Base-by-base conservation (phyloP, 2,797 vertebrate species). In the Gymnopithys bicolor region DNA sequence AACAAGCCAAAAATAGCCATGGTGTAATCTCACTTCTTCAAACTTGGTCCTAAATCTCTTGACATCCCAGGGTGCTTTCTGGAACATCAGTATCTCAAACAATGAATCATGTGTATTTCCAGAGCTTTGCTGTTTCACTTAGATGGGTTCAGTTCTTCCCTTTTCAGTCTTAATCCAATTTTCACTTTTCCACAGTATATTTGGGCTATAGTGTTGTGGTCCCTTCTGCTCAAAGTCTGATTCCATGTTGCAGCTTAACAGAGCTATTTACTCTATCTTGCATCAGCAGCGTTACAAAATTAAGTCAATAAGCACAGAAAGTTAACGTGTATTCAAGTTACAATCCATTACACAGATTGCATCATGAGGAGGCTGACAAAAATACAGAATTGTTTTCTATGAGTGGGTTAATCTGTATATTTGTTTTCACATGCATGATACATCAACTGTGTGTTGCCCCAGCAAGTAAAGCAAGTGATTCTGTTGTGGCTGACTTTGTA, bases 241-340 rank as follows among this genome's bases (percentile, higher is more conserved):
- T 70, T 76, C 30, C 59, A 16, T 59, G 66, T 64, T 81, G 37
- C 70, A 84, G 27, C 37, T 64, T 82, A 79, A 73, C 28, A 63
- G 13, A 82, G 56, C 45, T 51, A 76, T 87, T 89, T 90, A 66
- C 37, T 51, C 33, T 15, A 45, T 60, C 75, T 95, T 91, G 77
- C 90, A 94, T 49, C 88, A 90, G 74, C 59, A 82, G 56, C 68
- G 64, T 91, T 92, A 93, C 84, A 91, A 93, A 93, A 87, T 18
- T 53, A 70, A 88, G 80, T 89, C 87, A 79, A 62, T 58, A 90
- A 58, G 37, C 37, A 84, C 56, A 68, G 49, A 87, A 77, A 83
- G 82, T 78, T 84, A 93, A 35, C 74, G 70, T 45, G 53, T 79
- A 77, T 87, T 88, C 78, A 84, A 80, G 68, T 80, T 82, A 94